Evolutionary conservation across 2,888 invertebrate species (phyloP), one percentile per base, ranked within the genome.

Genomic region (Pterobdella sp.): DNA sequence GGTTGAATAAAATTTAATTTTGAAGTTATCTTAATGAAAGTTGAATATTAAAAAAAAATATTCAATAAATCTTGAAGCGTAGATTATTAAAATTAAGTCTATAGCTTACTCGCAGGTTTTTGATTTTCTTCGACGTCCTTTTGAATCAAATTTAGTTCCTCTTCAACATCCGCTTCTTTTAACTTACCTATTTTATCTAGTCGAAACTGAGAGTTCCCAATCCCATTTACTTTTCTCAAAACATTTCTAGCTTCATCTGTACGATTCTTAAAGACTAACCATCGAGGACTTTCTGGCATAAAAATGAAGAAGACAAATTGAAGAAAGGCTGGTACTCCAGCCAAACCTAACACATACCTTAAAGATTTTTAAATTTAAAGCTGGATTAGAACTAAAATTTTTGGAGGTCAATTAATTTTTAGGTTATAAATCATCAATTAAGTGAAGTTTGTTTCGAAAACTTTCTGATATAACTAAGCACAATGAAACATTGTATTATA

Each of bases 271-370:
- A 80, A 81, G 49, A 85, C 79, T 68, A 86, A 79, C 85, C 85
- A 86, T 4, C 87, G 79, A 1, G 87, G 87, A 74, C 85, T 85
- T 78, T 87, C 87, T 1, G 87, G 87, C 81, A 87, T 81, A 77
- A 86, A 86, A n/a, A 86, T 75, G 78, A 87, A 87, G 0, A 87
- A 87, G 68, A 86, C 77, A 67, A 87, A 84, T 80, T 87, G 86
- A 42, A 86, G 78, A 1, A 84, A 73, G 0, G 86, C 82, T 0
- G 87, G 87, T 2, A 87, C 78, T 1, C 82, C 86, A 4, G 86
- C 86, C 22, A 87, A 78, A 0, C 86, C 87, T 56, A 87, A 80
- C 87, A 87, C 87, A 75, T 84, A 85, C 85, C 77, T 77, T 66
- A n/a, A n/a, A n/a, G n/a, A n/a, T n/a, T n/a, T n/a, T n/a, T n/a